Conservation (phyloP, 2,113 vertebrate genomes). For the Scortum barcoo region DNA sequence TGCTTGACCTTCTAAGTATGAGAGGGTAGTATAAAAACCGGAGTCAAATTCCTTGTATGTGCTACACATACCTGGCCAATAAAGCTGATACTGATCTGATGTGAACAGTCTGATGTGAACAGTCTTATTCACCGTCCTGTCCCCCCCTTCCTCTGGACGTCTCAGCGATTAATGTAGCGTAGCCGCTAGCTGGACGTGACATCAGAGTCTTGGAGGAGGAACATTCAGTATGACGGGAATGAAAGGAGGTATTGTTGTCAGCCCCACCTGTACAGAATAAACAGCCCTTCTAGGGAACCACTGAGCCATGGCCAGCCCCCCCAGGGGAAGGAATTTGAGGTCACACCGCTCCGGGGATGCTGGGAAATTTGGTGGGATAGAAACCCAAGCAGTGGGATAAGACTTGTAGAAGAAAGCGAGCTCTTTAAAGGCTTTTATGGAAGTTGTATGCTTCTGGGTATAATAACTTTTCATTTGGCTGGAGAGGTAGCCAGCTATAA, state of each 20-base stretch:
- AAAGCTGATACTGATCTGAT: no score
- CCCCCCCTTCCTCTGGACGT: background rate
- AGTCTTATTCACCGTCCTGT: background rate
- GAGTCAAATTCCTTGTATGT: no score
- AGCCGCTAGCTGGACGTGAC: constrained; percentile 52
- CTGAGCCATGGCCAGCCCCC: constrained; percentile 44
- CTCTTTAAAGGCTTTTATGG: constrained; percentile 48
- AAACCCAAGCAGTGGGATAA: constrained; percentile 51
- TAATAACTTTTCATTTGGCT: constrained; percentile 56
- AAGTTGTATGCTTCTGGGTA: constrained; percentile 32
- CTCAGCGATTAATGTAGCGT: constrained; percentile 44
- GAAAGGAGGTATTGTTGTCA: constrained; percentile 76
- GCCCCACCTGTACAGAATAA: constrained; percentile 74
- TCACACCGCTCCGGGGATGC: constrained; percentile 57
- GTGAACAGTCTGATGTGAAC: no score
- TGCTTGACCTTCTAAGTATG: no score
- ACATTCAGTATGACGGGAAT: constrained; percentile 46
- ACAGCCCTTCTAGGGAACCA: constrained; percentile 66
- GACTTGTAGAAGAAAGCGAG: constrained; percentile 34
- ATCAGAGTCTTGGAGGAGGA: constrained; percentile 54
- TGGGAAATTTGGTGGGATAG: constrained; percentile 56
- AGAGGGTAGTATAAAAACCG: no score
- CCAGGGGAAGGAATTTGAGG: constrained; percentile 67
- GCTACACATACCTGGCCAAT: no score
- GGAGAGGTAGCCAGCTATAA: constrained; percentile 43